Conservation (phyloP, 92 coral and sea anemone species). For the Porites lobata region DNA sequence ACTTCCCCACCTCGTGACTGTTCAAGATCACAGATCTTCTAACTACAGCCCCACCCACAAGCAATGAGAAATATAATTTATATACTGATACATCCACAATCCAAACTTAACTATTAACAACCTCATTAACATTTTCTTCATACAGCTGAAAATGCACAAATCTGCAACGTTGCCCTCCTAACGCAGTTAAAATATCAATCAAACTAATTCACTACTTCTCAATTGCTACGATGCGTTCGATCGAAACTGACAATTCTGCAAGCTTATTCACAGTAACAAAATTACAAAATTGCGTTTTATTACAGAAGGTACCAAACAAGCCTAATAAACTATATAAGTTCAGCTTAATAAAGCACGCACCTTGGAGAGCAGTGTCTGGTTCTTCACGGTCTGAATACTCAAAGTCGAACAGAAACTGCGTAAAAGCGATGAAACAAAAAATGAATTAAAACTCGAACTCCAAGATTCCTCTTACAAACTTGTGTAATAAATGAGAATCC, state of each 20-base stretch:
- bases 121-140: neutral
- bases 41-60: slow-evolving; percentile 17
- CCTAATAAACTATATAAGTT: neutral
- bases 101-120: neutral
- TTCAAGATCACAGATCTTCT: neutral
- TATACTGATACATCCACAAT: too few relatives aligned
- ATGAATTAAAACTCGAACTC: neutral
- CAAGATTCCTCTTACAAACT: neutral
- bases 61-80: neutral
- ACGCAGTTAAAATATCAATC: neutral
- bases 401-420: slow-evolving; percentile 81
- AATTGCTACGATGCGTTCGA: neutral
- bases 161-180: neutral
- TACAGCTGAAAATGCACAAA: neutral
- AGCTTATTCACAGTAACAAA: slow-evolving; percentile 6
- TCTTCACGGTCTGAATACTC: slow-evolving; percentile 81
- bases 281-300: neutral
- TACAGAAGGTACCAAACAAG: neutral
- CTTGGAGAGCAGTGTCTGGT: slow-evolving; percentile 29
- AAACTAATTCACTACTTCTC: neutral
- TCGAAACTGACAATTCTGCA: neutral
- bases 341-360: neutral
- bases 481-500: neutral
- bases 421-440: neutral
- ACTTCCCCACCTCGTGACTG: neutral